Percentiles rank a stretch among this genome's conserved stretches.
phyloP scores from a whole-genome alignment of 2,113 vertebrate species.

The Vidua chalybeata region DNA sequence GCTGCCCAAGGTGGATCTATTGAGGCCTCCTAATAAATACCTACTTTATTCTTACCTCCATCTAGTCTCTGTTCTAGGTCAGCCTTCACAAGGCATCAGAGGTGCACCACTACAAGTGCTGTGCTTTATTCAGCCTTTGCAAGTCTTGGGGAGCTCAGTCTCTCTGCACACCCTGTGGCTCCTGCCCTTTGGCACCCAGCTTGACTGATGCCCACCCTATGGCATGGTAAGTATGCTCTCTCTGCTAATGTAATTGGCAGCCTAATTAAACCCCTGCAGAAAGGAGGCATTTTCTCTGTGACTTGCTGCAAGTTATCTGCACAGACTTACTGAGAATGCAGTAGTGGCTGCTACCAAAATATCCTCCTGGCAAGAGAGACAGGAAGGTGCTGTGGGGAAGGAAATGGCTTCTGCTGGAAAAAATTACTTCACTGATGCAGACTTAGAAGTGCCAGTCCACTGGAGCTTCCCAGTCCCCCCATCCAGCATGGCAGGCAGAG shows the following conservation, averaged over 20 bases:
- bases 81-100: no score
- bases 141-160: rapidly evolving
- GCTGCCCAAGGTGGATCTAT: no score
- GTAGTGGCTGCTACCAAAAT: not conserved
- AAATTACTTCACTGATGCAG: not conserved
- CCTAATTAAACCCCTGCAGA: slow-evolving; percentile 1
- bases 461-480: not conserved
- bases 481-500: not conserved
- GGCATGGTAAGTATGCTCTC: not conserved
- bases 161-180: not conserved
- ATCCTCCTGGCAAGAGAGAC: not conserved
- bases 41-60: no score
- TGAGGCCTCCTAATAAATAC: no score
- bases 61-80: no score
- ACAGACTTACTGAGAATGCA: not conserved
- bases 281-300: not conserved
- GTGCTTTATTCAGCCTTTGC: not conserved
- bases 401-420: not conserved
- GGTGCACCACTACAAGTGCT: rapidly evolving
- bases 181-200: not conserved
- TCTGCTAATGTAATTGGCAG: not conserved
- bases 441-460: not conserved
- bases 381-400: not conserved
- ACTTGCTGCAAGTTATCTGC: not conserved
- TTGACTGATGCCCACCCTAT: slow-evolving; percentile 8